Evolutionary conservation across 2,113 vertebrate genomes (phyloP).

Genomic region (Ciconia boyciana): DNA sequence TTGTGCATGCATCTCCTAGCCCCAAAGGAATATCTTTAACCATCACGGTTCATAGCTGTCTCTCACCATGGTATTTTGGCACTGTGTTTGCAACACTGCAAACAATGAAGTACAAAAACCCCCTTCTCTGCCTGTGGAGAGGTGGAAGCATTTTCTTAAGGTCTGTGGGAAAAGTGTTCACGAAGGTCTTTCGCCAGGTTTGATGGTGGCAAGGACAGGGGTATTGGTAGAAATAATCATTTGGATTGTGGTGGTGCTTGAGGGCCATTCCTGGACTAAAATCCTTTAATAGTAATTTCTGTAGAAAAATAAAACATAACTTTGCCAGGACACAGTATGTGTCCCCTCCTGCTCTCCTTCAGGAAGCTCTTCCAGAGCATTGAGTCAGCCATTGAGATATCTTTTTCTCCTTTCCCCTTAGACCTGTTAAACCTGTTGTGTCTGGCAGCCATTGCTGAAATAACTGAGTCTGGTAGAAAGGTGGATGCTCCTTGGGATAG

Average conservation of each 20-base stretch:
- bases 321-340: background rate
- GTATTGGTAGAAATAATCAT: background rate
- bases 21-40: background rate
- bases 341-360: background rate
- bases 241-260: background rate
- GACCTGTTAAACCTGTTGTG: background rate
- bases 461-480: background rate
- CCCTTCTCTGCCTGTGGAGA: background rate
- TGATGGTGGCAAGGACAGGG: background rate
- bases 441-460: background rate
- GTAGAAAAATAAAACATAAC: background rate
- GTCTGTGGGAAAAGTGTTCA: background rate
- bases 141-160: background rate
- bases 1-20: background rate
- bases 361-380: background rate
- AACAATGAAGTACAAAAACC: background rate
- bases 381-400: background rate
- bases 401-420: background rate
- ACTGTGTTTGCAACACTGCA: background rate
- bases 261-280: background rate
- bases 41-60: background rate
- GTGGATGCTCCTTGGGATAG: background rate
- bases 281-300: background rate
- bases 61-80: background rate
- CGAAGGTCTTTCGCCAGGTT: background rate